Percentiles rank a stretch among this genome's conserved stretches.
Evolutionary conservation across 2,113 vertebrate genomes (phyloP).

Genomic region (Ceyx melanurus): DNA sequence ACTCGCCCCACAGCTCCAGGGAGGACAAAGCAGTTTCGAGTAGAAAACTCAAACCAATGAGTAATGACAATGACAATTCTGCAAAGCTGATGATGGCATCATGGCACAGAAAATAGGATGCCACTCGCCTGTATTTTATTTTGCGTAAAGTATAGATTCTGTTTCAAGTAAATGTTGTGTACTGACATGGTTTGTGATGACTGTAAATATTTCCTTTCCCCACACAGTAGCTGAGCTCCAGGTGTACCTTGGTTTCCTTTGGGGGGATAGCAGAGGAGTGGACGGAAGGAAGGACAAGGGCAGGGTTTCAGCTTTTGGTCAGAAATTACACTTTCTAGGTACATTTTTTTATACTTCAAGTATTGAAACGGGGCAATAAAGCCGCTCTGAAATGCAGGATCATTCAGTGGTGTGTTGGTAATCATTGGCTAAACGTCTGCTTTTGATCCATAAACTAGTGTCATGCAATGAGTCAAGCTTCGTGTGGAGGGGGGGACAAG

Average conservation of each 20-base stretch:
- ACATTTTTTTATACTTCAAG: conserved; percentile 65
- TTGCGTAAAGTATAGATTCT: conserved; percentile 23
- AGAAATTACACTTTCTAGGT: conserved; percentile 67
- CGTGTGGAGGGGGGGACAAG: background rate
- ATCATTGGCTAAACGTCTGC: conserved; percentile 19
- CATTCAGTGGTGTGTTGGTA: conserved; percentile 45
- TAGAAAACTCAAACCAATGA: background rate
- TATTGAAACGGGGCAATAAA: conserved; percentile 62
- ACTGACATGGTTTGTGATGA: conserved; percentile 5
- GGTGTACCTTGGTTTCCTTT: conserved; percentile 39
- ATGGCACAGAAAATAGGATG: conserved; percentile 54
- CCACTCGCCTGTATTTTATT: conserved; percentile 16
- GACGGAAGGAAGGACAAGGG: conserved; percentile 47
- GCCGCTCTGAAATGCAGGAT: conserved; percentile 61
- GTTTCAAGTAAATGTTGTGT: conserved; percentile 12
- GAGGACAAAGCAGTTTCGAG: background rate
- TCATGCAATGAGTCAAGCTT: background rate
- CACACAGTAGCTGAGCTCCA: conserved; percentile 15
- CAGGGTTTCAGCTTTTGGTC: conserved; percentile 60
- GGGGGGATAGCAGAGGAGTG: background rate
- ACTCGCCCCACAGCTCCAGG: background rate
- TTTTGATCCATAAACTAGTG: background rate
- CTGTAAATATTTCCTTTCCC: conserved; percentile 55
- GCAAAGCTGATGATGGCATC: conserved; percentile 33
- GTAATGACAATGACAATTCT: conserved; percentile 32